A percentile compares a stretch with the other conserved stretches of the same genome.
phyloP scores from a whole-genome alignment of 2,888 invertebrate genomes.

The Chalcis sispes region DNA sequence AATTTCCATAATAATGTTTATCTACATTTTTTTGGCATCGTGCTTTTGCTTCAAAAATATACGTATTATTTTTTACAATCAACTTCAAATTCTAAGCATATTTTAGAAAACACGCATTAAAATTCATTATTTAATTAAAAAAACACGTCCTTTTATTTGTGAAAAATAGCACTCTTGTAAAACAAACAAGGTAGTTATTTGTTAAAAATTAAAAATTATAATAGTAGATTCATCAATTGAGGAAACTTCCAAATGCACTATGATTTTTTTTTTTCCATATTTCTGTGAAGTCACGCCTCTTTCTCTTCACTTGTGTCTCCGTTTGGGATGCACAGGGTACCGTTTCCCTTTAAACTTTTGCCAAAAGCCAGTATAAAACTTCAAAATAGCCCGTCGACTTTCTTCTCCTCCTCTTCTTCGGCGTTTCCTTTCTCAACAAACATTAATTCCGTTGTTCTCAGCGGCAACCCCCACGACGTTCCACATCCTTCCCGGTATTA shows the following conservation, averaged over 20 bases:
- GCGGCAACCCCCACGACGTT: conserved; percentile 3
- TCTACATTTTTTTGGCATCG: too few species aligned
- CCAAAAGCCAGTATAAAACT: conserved; percentile 21
- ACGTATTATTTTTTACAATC: too few species aligned
- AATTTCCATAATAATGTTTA: too few species aligned
- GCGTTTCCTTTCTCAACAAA: background rate
- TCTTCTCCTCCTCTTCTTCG: background rate
- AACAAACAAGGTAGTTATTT: background rate
- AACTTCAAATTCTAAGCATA: too few species aligned
- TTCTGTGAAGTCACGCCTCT: conserved; percentile 30
- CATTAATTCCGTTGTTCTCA: conserved; percentile 25
- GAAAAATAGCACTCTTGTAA: background rate
- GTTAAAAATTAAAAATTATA: background rate
- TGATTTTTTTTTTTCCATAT: background rate
- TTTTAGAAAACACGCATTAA: too few species aligned
- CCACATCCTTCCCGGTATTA: conserved; percentile 42
- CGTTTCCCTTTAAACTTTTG: conserved; percentile 23
- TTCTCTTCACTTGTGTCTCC: background rate
- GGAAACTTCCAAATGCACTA: background rate
- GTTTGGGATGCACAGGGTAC: background rate
- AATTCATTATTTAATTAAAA: background rate
- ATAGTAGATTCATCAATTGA: too few species aligned
- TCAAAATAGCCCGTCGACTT: conserved; percentile 24
- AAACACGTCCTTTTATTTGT: background rate
- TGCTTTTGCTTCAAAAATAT: too few species aligned